Evolutionary conservation across 1,140 invertebrate genomes (phyloP).

Genomic region (Ditylenchus dipsaci): DNA sequence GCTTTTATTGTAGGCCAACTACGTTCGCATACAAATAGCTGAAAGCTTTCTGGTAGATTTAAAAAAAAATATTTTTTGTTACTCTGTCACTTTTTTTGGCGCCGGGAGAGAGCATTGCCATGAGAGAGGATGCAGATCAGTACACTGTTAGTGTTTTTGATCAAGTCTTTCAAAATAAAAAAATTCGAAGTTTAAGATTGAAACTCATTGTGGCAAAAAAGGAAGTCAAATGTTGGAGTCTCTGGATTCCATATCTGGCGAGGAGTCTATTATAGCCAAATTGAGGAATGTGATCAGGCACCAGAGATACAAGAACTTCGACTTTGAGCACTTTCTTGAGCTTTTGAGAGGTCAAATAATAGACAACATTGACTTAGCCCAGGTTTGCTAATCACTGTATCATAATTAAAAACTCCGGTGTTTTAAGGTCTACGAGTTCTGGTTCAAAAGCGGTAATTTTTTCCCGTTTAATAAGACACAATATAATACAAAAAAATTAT

Average conservation of each 20-base stretch:
- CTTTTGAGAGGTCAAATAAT: conserved; percentile 26
- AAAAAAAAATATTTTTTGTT: conserved; percentile 3
- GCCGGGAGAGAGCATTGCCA: conserved; percentile 21
- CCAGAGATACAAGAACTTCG: conserved; percentile 25
- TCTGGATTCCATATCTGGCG: conserved; percentile 28
- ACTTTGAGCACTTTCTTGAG: conserved; percentile 29
- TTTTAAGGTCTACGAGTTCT: conserved; percentile 42
- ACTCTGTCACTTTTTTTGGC: conserved; percentile 23
- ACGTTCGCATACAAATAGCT: conserved; percentile 37
- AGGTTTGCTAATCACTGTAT: conserved; percentile 12
- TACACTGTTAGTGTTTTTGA: neutral
- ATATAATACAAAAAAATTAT: too few species aligned
- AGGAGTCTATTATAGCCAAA: conserved; percentile 24
- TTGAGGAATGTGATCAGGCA: conserved; percentile 18
- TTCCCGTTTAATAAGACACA: too few species aligned
- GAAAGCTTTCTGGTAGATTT: conserved; percentile 5
- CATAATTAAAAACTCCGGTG: neutral
- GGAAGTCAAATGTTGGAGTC: conserved; percentile 33
- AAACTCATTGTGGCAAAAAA: conserved; percentile 37
- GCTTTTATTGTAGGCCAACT: conserved; percentile 20
- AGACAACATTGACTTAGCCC: conserved; percentile 38
- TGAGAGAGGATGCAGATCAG: conserved; percentile 12
- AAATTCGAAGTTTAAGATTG: conserved; percentile 20
- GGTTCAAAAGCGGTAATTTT: conserved; percentile 27
- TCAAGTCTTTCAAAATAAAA: too few species aligned